Percentiles rank a stretch among this genome's conserved stretches.
Evolutionary conservation across 2,888 invertebrate genomes (phyloP).

Genomic region (Drosophila macrospina): DNA sequence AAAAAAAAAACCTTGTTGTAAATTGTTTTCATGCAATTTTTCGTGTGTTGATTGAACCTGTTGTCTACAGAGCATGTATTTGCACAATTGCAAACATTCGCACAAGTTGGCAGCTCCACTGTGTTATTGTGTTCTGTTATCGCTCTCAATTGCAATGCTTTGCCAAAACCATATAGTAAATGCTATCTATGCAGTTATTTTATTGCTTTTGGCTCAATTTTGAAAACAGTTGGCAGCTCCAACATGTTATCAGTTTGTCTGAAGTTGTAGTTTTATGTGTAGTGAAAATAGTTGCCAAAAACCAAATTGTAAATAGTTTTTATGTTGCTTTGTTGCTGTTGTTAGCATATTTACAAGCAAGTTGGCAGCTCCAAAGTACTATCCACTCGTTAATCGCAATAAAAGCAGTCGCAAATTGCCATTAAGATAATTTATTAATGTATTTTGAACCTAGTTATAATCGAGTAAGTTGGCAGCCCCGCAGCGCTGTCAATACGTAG

Average conservation of each 20-base stretch:
- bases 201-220: not conserved
- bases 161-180: not conserved
- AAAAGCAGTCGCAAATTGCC: no score
- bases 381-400: not conserved
- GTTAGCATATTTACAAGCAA: no score
- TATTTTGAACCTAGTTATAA: no score
- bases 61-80: not conserved
- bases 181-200: not conserved
- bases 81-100: not conserved
- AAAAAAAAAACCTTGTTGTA: slow-evolving; percentile 21
- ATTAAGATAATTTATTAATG: no score
- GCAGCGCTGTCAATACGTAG: no score
- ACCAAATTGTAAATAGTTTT: not conserved
- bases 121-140: slow-evolving; percentile 2
- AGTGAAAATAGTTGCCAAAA: not conserved
- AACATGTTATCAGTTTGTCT: not conserved
- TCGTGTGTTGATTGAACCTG: not conserved
- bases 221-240: not conserved
- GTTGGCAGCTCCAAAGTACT: not conserved
- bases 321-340: not conserved
- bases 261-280: not conserved
- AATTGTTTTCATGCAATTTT: slow-evolving; percentile 32
- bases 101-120: slow-evolving; percentile 31
- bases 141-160: not conserved
- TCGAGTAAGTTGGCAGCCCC: no score